Conservation (phyloP, 1,140 invertebrate genomes). For the Eupeodes corollae region DNA sequence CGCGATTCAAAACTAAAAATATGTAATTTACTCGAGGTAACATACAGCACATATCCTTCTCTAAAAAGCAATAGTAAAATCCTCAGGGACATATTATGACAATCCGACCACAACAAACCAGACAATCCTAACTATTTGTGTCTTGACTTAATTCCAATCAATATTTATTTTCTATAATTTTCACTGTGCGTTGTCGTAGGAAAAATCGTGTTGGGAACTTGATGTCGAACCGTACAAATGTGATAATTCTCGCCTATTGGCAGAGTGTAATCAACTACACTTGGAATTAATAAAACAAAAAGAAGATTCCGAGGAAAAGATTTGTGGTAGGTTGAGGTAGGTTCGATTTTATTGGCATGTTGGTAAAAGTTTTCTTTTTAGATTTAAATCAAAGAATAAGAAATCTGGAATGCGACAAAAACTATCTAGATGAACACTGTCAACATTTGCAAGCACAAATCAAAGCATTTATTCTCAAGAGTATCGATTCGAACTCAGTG, state of each 20-base stretch:
- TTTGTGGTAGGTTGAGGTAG: constrained; percentile 18
- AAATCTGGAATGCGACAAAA: constrained; percentile 24
- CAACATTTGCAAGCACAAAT: constrained; percentile 22
- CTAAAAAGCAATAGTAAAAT: too few species aligned
- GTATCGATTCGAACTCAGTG: background rate
- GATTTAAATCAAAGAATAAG: constrained; percentile 21
- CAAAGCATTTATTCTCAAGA: constrained; percentile 15
- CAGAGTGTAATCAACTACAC: constrained; percentile 57
- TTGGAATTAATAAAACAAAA: constrained; percentile 49
- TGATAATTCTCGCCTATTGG: constrained; percentile 50
- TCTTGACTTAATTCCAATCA: background rate
- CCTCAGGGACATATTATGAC: too few species aligned
- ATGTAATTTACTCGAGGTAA: constrained; percentile 27
- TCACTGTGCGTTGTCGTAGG: constrained; percentile 28
- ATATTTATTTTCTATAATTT: background rate
- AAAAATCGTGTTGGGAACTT: constrained; percentile 43
- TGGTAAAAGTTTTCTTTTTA: constrained; percentile 2
- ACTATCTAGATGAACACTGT: constrained; percentile 27
- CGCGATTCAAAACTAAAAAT: constrained; percentile 41
- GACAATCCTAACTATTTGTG: background rate
- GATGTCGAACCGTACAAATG: constrained; percentile 52
- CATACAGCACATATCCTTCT: background rate
- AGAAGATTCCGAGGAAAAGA: constrained; percentile 37
- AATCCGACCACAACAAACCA: background rate
- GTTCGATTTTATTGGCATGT: background rate